Percentiles rank a stretch among this genome's conserved stretches.
phyloP scores from a whole-genome alignment of 1,140 invertebrate genomes.

The Stratiolaelaps scimitus region DNA sequence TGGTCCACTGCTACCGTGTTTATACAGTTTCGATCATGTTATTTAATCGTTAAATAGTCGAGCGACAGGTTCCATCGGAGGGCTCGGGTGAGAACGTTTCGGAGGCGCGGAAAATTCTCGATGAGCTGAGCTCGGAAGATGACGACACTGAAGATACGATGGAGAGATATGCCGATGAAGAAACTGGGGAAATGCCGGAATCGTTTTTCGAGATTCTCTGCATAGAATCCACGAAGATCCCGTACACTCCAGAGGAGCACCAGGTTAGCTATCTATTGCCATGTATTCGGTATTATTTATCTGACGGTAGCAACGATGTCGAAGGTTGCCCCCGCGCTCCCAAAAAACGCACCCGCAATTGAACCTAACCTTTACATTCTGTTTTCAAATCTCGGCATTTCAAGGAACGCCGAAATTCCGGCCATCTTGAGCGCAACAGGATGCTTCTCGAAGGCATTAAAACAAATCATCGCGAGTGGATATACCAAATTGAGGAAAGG shows the following conservation, averaged over 20 bases:
- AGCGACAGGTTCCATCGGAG: no score
- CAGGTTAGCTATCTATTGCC: background rate
- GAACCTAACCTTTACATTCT: no score
- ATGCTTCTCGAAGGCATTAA: constrained; percentile 24
- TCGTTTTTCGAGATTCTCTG: constrained; percentile 22
- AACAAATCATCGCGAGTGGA: constrained; percentile 8
- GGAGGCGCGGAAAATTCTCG: background rate
- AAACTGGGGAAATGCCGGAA: constrained; percentile 1
- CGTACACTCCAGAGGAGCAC: constrained; percentile 15
- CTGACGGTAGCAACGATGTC: no score
- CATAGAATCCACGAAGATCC: constrained; percentile 18
- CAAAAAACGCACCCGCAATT: no score
- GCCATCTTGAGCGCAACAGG: background rate
- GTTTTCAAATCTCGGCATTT: no score
- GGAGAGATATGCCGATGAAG: background rate
- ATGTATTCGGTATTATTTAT: background rate
- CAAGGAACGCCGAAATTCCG: constrained; percentile 9
- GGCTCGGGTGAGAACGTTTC: background rate
- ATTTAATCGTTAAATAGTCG: no score
- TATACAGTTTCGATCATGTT: no score
- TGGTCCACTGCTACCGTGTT: no score
- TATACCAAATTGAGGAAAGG: background rate
- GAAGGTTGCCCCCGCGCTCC: no score
- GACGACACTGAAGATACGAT: background rate
- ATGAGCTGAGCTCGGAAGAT: background rate